Evolutionary conservation across 2,113 vertebrate species (phyloP), one percentile per base, ranked within the genome.

Genomic region (Callocephalon fimbriatum): DNA sequence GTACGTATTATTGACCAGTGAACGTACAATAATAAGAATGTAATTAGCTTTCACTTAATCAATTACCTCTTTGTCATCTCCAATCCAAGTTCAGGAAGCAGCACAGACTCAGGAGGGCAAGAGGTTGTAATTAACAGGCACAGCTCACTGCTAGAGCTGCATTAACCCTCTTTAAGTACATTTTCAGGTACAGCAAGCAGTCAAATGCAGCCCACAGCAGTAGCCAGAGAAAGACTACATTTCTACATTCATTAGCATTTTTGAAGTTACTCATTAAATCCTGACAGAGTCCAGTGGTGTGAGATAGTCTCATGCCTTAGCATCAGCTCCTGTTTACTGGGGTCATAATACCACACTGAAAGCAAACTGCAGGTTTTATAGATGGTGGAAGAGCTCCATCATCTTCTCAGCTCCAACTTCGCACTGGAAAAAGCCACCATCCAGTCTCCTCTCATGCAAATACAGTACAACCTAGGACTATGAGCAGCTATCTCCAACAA

Each of bases 41-140:
- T 66, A 82, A 89, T 89, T 78, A 94, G 65, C 58, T 96, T 95
- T 94, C 93, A 93, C 82, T 91, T 93, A 75, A 95, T 83, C 88
- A 88, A 87, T 95, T 87, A 89, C 53, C 71, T 74, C 2, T 3
- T 68, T 86, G 82, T 86, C 90, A 73, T 86, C 94, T 96, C 90
- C 14, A 0, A 95, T 65, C 50, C 66, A 67, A 77, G 86, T 56
- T 77, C 88, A 89, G 94, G 94, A 97, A 95, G 83, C 78, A 75
- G 78, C 75, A 86, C 53, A 81, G 74, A 54, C 86, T 70, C 58
- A 4, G 67, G 48, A 92, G 73, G 65, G 71, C 56, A 91, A 58
- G 71, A 26, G 73, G 63, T 12, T 78, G 59, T 59, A 79, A 86
- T 78, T 77, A 84, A 42, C 54, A 95, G 68, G 71, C 74, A 58